phyloP scores from a whole-genome alignment of 2,888 invertebrate genomes.

The Hyppa rectilinea region DNA sequence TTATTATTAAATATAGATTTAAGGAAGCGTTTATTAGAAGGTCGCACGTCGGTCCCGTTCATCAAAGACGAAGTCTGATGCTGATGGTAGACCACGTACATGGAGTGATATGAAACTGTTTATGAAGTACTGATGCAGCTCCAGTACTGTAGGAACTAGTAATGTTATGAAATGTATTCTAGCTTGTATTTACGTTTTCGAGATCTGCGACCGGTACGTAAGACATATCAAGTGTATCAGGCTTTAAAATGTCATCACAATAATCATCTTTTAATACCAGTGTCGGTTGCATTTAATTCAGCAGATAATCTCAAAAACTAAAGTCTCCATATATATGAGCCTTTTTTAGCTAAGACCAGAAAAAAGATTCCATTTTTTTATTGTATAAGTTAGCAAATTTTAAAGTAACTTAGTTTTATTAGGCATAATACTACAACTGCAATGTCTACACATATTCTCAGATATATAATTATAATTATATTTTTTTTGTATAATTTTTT shows the following conservation, averaged over 20 bases:
- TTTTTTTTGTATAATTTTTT: constrained; percentile 4
- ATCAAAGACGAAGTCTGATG: constrained; percentile 22
- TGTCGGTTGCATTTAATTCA: constrained; percentile 18
- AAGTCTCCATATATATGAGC: constrained; percentile 3
- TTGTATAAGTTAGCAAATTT: constrained; percentile 30
- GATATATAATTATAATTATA: constrained; percentile 6
- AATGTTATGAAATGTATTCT: not conserved
- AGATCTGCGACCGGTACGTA: constrained; percentile 13
- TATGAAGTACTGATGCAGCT: constrained; percentile 20
- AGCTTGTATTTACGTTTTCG: not conserved
- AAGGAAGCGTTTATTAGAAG: constrained; percentile 18
- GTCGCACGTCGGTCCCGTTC: constrained; percentile 2
- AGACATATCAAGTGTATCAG: constrained; percentile 41
- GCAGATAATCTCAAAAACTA: not conserved
- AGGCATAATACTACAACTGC: constrained; percentile 10
- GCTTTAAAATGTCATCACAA: constrained; percentile 16
- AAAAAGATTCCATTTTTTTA: constrained; percentile 27
- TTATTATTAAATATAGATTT: constrained; percentile 46
- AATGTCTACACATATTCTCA: not conserved
- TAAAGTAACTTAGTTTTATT: constrained; percentile 14
- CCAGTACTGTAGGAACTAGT: constrained; percentile 16
- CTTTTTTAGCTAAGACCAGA: not conserved
- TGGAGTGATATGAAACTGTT: constrained; percentile 26
- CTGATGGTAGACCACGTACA: constrained; percentile 4
- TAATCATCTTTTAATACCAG: constrained; percentile 6